These are phyloP conservation scores for Acleris cristana DNA, from an alignment of 2,888 invertebrate genomes.

Conservation along the genomic window DNA sequence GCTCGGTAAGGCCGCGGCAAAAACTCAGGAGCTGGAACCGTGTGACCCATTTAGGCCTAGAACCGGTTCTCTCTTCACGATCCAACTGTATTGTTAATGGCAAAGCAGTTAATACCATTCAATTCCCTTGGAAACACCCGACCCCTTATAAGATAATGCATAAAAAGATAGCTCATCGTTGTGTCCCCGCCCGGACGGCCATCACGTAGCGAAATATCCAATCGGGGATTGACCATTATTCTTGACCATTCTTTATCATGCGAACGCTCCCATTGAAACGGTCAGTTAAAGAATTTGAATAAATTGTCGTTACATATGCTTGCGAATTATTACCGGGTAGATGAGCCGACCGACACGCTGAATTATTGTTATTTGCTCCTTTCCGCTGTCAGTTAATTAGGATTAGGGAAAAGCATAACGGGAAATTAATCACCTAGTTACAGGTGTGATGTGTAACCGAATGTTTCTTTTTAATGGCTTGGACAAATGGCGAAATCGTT, in stretches of 20 bases:
- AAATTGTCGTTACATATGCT: constrained; percentile 54
- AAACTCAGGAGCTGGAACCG: constrained; percentile 77
- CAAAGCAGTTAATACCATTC: constrained; percentile 78
- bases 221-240: constrained; percentile 75
- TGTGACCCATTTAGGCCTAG: constrained; percentile 81
- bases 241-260: constrained; percentile 71
- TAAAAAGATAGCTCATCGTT: constrained; percentile 77
- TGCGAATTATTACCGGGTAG: constrained; percentile 56
- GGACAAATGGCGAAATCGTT: constrained; percentile 77
- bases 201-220: constrained; percentile 70
- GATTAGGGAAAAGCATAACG: constrained; percentile 55
- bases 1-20: constrained; percentile 56
- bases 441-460: constrained; percentile 59
- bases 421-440: constrained; percentile 55
- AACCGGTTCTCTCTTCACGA: constrained; percentile 82
- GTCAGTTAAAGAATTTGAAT: constrained; percentile 60
- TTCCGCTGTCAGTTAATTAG: constrained; percentile 50
- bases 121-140: constrained; percentile 73
- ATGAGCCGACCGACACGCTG: constrained; percentile 45
- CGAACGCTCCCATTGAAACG: constrained; percentile 64
- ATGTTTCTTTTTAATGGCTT: constrained; percentile 62
- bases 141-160: constrained; percentile 76
- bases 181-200: constrained; percentile 65
- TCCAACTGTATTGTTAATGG: constrained; percentile 74
- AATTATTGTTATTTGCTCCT: constrained; percentile 39